Conservation (phyloP, 2,113 vertebrate species). For the Colaptes auratus region DNA sequence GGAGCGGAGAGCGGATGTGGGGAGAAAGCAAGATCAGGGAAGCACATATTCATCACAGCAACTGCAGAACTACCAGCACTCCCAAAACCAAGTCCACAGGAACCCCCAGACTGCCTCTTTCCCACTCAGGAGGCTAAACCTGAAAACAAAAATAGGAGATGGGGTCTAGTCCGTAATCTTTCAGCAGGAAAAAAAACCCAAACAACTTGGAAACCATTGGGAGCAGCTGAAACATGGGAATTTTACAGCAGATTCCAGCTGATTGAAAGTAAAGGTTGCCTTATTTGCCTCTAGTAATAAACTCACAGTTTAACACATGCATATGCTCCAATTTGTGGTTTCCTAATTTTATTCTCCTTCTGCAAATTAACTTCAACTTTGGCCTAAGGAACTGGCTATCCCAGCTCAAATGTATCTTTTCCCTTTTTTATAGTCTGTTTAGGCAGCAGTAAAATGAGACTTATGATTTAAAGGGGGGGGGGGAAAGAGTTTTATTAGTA, state of each 20-base stretch:
- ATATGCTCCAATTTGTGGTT: background rate
- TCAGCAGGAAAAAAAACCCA: background rate
- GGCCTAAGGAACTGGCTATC: background rate
- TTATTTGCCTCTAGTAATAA: conserved; percentile 24
- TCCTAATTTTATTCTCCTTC: conserved; percentile 41
- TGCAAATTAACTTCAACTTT: conserved; percentile 57
- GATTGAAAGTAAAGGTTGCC: conserved; percentile 16
- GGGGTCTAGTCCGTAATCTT: background rate
- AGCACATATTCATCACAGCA: background rate
- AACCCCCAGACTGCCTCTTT: background rate
- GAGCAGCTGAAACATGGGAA: background rate
- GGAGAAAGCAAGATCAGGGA: background rate
- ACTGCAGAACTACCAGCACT: background rate
- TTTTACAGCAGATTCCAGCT: conserved; percentile 45
- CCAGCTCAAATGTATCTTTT: conserved; percentile 25
- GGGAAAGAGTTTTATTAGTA: background rate
- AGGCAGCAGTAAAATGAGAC: conserved; percentile 44
- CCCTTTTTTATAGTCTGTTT: conserved; percentile 51
- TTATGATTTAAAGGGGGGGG: background rate
- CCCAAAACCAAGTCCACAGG: background rate
- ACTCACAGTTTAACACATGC: conserved; percentile 38
- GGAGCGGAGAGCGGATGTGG: background rate
- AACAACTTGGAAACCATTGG: background rate
- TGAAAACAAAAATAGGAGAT: background rate
- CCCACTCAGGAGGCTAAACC: background rate